Evolutionary conservation across 2,888 invertebrate genomes (phyloP), one percentile per base, ranked within the genome.

Genomic region (Eupsilia transversa): DNA sequence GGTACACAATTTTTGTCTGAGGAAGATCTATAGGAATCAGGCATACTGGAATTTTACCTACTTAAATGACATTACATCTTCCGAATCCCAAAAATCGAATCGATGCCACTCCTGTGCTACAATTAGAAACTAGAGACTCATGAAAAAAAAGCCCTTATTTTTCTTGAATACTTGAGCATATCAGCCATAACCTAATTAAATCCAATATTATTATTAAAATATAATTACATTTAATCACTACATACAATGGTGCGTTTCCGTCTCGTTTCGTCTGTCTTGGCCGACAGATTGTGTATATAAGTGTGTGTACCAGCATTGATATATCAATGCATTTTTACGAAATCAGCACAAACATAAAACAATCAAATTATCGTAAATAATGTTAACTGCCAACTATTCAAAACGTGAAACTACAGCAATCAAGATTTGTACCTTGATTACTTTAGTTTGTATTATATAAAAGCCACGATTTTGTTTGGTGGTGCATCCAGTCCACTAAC

Each of bases 351-450:
- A 66, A 74, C 35, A 69, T 49, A 33, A 59, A 57, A 63, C 41
- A 80, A 82, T 77, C 61, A 70, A 70, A 72, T 68, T 70, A 74
- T 75, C 76, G 64, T 79, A 76, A 84, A 82, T 72, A 75, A 84
- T 73, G 33, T 63, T 84, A 77, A 79, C 67, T 74, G 64, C 52
- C 64, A 70, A 66, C 72, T 41, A 77, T 70, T 74, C 49, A 75
- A 64, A 46, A 77, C 75, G 77, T 72, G 77, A 79, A 82, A 70
- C 68, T 73, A 61, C 54, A n/a, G 30, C 1, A 38, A 54, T 74
- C 68, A 43, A 74, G 54, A 35, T 54, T 41, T n/a, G 33, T 59
- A 52, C 41, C 77, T 66, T 74, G 20, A 54, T 77, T 54, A 77
- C 33, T 76, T 73, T 49, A 49, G 46, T 30, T 74, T 57, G 59